Conservation (phyloP, 1,140 invertebrate genomes). For the Apis dorsata region DNA sequence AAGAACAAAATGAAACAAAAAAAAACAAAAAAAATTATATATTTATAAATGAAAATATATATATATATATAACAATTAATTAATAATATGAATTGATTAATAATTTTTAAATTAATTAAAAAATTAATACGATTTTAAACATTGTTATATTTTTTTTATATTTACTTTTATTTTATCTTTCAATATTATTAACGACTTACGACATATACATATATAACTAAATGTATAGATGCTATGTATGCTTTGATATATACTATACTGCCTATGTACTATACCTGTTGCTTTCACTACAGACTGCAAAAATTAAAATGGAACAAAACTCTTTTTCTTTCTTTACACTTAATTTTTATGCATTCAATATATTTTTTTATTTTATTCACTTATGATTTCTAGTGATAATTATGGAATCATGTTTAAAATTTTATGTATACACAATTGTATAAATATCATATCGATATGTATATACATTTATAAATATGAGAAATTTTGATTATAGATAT, state of each 20-base stretch:
- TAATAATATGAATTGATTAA: not conserved
- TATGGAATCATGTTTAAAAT: not conserved
- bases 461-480: not conserved
- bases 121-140: not conserved
- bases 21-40: not conserved
- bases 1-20: not conserved
- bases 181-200: not conserved
- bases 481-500: too few species aligned
- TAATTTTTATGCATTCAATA: not conserved
- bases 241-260: not conserved
- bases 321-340: not conserved
- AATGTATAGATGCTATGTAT: not conserved
- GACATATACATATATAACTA: not conserved
- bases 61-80: not conserved
- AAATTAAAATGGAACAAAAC: constrained; percentile 19
- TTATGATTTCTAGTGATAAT: not conserved
- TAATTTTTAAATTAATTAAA: not conserved
- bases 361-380: not conserved
- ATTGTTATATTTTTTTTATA: not conserved
- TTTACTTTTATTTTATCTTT: not conserved
- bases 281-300: constrained; percentile 56
- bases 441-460: not conserved
- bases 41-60: not conserved
- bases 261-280: not conserved
- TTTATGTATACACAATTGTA: not conserved